Conservation (phyloP, 2,888 invertebrate genomes). For the Quadroppia sp. region DNA sequence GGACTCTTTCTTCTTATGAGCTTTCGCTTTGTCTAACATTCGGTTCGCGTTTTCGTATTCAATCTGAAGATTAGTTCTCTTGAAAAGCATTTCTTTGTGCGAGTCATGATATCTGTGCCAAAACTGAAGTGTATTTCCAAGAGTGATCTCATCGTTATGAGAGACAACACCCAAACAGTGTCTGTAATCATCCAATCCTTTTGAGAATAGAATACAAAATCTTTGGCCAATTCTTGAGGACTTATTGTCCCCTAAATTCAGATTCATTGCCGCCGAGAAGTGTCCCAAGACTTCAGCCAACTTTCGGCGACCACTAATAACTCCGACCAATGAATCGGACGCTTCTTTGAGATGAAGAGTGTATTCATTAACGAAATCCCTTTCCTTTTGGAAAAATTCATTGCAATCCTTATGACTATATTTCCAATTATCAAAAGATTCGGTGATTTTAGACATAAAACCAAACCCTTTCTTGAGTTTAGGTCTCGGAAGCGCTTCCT, state of each 20-base stretch:
- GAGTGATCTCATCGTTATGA: slow-evolving; percentile 52
- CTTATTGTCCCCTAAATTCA: slow-evolving; percentile 45
- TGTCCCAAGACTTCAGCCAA: slow-evolving; percentile 49
- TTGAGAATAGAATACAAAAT: slow-evolving; percentile 50
- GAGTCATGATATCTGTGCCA: slow-evolving; percentile 52
- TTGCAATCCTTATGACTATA: slow-evolving; percentile 52
- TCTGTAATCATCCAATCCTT: slow-evolving; percentile 50
- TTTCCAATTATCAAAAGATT: slow-evolving; percentile 53
- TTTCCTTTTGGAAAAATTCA: slow-evolving; percentile 54
- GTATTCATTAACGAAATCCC: slow-evolving; percentile 53
- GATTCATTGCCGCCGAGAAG: slow-evolving; percentile 49
- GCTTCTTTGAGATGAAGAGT: slow-evolving; percentile 51
- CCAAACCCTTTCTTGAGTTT: slow-evolving; percentile 51
- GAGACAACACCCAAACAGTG: slow-evolving; percentile 52
- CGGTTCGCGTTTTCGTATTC: slow-evolving; percentile 54
- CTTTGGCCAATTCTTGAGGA: not conserved
- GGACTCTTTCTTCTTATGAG: slow-evolving; percentile 52
- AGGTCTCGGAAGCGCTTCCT: slow-evolving; percentile 52
- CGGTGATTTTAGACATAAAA: slow-evolving; percentile 51
- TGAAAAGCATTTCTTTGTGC: slow-evolving; percentile 53
- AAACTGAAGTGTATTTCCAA: slow-evolving; percentile 53
- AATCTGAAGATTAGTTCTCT: slow-evolving; percentile 53
- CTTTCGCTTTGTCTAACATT: slow-evolving; percentile 54
- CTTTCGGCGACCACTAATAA: slow-evolving; percentile 52
- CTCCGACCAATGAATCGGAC: slow-evolving; percentile 52